These are phyloP conservation scores for Baryphthengus martii DNA, from an alignment of 2,113 vertebrate genomes.

Conservation along the genomic window DNA sequence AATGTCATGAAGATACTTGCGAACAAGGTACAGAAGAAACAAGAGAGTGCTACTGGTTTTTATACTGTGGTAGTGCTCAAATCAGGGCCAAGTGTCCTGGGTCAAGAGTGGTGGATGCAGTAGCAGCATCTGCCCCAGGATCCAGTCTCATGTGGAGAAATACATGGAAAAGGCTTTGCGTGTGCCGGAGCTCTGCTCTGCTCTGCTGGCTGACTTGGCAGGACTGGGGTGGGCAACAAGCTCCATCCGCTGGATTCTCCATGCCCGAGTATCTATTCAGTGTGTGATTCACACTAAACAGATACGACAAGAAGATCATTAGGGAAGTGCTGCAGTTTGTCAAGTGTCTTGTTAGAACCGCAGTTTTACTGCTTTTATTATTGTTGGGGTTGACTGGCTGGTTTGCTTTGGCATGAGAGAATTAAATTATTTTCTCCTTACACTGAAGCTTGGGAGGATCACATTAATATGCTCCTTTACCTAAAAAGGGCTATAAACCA, in stretches of 20 bases:
- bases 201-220: not conserved
- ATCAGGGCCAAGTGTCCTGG: not conserved
- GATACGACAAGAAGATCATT: conserved; percentile 50
- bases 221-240: not conserved
- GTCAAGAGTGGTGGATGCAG: not conserved
- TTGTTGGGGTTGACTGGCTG: conserved; percentile 4
- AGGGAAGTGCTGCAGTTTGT: conserved; percentile 49
- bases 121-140: not conserved
- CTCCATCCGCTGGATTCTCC: not conserved
- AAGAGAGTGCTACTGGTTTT: not conserved
- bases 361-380: not conserved
- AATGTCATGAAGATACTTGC: not conserved
- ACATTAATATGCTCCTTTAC: conserved; percentile 18
- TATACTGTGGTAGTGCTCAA: not conserved
- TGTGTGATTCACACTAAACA: conserved; percentile 17
- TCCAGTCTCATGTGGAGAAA: not conserved
- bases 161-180: fast-evolving
- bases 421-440: conserved; percentile 52
- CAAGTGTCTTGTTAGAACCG: conserved; percentile 49
- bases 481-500: not conserved
- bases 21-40: not conserved
- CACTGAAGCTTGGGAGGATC: not conserved
- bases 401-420: not conserved
- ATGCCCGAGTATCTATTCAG: not conserved
- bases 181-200: not conserved